Base-by-base conservation (phyloP, 2,113 vertebrate genomes). In the Orthochromis indermauri region DNA sequence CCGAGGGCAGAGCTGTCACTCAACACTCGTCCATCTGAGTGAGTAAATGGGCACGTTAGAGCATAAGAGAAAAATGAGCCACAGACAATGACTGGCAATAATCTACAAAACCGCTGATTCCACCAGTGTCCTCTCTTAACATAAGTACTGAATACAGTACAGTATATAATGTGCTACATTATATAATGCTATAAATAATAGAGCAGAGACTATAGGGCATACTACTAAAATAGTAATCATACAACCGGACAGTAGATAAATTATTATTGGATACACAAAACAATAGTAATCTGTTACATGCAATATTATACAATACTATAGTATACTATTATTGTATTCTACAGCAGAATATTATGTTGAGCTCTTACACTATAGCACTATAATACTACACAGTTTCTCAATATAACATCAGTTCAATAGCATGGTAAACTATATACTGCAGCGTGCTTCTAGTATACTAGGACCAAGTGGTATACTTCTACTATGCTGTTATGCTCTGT, bases 11-110 rank as follows among this genome's bases (percentile, higher is more conserved):
- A 96, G 63, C 94, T 94, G 83, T 97, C 96, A 16, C 94, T 95
- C 89, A 97, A 87, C 47, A 98, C 95, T 10, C 96, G 96, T 5
- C 97, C 97, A 81, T 97, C 97, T 98, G 88, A 89, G 89, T 13
- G 45, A 92, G 24, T 54, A 37, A 49, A 49, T 9, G 35, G 37
- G 8, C 47, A 33, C 14, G 26, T 17, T 55, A 86, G 82, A 21
- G 71, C 3, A 3, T 8, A 33, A 55, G 13, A 81, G 24, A 35
- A 82, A 86, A 83, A 71, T 24, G 13, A 83, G 24, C 45, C 40
- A 54, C 24, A 12, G 71, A 53, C 54, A 80, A 3, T 24, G 61
- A 68, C 33, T 13, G 33, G 7, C 47, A 40, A 24, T 68, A 14
- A 37, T 17, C 12, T 53, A 37, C 59, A 28, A 35, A 53, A 71